phyloP scores from a whole-genome alignment of 2,113 vertebrate genomes.

The Sturnira hondurensis region DNA sequence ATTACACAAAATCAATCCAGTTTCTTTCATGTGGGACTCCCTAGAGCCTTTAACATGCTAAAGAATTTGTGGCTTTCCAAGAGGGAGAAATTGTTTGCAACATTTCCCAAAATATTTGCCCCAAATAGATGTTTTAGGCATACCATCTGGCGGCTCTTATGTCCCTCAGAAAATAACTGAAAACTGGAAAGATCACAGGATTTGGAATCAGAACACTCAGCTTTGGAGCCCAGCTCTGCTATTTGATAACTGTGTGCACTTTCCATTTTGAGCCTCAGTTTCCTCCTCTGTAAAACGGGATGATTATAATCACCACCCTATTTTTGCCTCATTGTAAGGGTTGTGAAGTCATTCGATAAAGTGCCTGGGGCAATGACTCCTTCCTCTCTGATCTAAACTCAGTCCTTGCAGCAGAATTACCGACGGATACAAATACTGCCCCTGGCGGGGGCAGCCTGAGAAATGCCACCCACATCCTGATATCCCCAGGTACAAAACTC shows the following conservation, averaged over 20 bases:
- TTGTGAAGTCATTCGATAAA: not conserved
- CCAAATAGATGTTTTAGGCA: not conserved
- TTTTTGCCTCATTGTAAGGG: not conserved
- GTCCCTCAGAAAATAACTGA: not conserved
- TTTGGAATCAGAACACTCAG: not conserved
- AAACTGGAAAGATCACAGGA: not conserved
- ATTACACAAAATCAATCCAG: not conserved
- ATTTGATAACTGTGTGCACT: not conserved
- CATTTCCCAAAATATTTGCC: not conserved
- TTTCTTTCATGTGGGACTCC: not conserved
- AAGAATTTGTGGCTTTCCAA: not conserved
- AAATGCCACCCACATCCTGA: not conserved
- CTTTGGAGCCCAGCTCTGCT: not conserved
- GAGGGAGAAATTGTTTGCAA: not conserved
- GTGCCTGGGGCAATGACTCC: no score
- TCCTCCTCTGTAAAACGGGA: not conserved
- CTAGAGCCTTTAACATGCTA: not conserved
- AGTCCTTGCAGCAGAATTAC: not conserved
- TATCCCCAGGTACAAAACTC: not conserved
- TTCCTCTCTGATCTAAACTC: not conserved
- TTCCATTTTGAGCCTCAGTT: not conserved
- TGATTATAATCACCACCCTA: not conserved
- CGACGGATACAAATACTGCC: not conserved
- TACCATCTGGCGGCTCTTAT: not conserved
- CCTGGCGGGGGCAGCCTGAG: not conserved